These are phyloP conservation scores for Aricia artaxerxes DNA, from an alignment of 2,888 invertebrate species.

Conservation along the genomic window DNA sequence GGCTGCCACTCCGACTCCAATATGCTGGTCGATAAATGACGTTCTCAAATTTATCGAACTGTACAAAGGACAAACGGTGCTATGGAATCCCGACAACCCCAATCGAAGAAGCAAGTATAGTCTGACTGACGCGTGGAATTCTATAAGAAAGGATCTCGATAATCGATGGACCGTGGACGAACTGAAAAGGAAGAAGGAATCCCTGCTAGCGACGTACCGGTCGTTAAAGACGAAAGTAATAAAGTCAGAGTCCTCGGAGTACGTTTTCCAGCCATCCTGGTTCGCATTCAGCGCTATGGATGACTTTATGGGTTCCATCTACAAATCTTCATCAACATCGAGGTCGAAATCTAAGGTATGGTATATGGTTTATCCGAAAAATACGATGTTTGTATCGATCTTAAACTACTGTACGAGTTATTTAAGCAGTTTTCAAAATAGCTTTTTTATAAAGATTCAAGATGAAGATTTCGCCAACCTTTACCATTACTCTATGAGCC, in stretches of 20 bases:
- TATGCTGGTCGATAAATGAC: background rate
- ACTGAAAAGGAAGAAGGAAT: constrained; percentile 1
- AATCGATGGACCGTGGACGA: background rate
- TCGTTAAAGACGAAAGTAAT: background rate
- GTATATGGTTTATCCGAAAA: too few relatives aligned
- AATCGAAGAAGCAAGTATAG: background rate
- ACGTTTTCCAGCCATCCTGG: background rate
- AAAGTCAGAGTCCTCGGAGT: background rate
- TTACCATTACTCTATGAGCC: too few relatives aligned
- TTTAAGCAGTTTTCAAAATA: too few relatives aligned
- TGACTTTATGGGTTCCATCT: constrained; percentile 4
- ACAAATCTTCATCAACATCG: background rate
- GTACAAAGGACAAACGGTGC: background rate
- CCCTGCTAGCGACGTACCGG: background rate
- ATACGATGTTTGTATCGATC: too few relatives aligned
- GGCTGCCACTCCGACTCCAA: background rate
- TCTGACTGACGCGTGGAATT: background rate
- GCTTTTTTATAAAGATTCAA: too few relatives aligned
- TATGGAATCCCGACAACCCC: background rate
- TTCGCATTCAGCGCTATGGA: background rate
- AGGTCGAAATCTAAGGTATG: background rate
- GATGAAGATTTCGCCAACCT: too few relatives aligned
- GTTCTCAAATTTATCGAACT: background rate
- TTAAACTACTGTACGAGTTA: too few relatives aligned
- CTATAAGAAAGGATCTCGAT: background rate